Evolutionary conservation across 2,797 vertebrate species (phyloP), one percentile per base, ranked within the genome.

Genomic region (Lepilemur septentrionalis): DNA sequence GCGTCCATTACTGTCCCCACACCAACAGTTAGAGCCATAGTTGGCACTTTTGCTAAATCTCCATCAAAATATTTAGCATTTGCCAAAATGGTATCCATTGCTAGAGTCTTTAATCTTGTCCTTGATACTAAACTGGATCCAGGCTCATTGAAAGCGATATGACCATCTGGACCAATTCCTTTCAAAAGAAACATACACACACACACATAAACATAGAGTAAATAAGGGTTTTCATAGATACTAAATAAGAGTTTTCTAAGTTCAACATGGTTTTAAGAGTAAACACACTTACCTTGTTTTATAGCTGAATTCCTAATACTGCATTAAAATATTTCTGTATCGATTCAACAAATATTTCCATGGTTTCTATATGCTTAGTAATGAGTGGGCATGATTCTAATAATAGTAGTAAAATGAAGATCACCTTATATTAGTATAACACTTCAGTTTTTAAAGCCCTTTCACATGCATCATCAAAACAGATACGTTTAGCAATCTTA

Each of bases 101-200:
- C 99, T 96, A 99, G 98, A 76, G 99, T 99, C 97, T 99, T 99
- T 98, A 99, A 96, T 98, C 99, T 98, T 97, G 99, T 99, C 97
- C 99, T 98, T 97, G 99, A 99, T 92, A 99, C 98, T 98, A 99
- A 98, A 98, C 99, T 99, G 73, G 99, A 99, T 97, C 99, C 99
- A 63, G 99, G 99, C 94, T 99, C 99, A 97, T 99, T 99, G 98
- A 99, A 99, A 97, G 99, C 99, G 80, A 99, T 99, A 97, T 99
- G 99, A 95, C 99, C 99, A 98, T 99, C 99, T 95, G 99, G 99
- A 98, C 99, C 99, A 98, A 99, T 99, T 98, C 99, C 99, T 99
- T 98, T 98, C 93, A 98, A 98, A 98, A 97, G 82, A 97, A 95
- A 96, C 32, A 97, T 1, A 94, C 3, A 95, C 1, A 94, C 2